These are phyloP conservation scores for Cephus sareptanus DNA, from an alignment of 2,888 invertebrate genomes.

Conservation along the genomic window DNA sequence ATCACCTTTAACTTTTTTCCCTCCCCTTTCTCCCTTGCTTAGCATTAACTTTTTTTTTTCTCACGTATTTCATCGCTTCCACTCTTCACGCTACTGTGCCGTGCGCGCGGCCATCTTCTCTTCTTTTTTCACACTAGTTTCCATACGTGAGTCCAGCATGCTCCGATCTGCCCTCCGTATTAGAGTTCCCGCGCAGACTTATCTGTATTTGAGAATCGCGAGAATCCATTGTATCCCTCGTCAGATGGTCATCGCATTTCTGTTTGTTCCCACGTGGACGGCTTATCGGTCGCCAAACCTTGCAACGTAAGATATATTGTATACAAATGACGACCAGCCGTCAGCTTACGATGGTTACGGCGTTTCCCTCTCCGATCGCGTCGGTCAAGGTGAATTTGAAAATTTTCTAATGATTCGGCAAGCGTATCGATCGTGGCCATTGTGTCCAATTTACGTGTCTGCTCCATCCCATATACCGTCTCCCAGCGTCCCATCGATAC, in stretches of 20 bases:
- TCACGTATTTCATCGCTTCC: background rate
- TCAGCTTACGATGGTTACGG: background rate
- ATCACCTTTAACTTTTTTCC: constrained; percentile 14
- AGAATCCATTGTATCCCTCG: background rate
- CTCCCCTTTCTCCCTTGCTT: background rate
- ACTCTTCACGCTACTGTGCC: background rate
- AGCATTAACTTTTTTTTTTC: constrained; percentile 1
- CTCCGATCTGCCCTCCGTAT: background rate
- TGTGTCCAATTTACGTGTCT: background rate
- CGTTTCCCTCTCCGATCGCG: background rate
- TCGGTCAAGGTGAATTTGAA: background rate
- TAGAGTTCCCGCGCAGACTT: background rate
- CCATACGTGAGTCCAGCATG: background rate
- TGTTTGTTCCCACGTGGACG: background rate
- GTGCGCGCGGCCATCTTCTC: background rate
- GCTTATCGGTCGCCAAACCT: background rate
- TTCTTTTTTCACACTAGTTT: background rate
- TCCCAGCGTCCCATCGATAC: background rate
- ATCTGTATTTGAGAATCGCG: background rate
- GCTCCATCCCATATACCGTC: background rate
- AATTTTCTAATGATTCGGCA: background rate
- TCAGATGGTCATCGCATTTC: background rate
- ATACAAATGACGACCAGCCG: background rate
- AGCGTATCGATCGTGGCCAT: background rate
- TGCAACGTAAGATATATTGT: background rate